A percentile compares a stretch with the other conserved stretches of the same genome.
Evolutionary conservation across 2,888 invertebrate genomes (phyloP).

Genomic region (Standfussiana lucernea): DNA sequence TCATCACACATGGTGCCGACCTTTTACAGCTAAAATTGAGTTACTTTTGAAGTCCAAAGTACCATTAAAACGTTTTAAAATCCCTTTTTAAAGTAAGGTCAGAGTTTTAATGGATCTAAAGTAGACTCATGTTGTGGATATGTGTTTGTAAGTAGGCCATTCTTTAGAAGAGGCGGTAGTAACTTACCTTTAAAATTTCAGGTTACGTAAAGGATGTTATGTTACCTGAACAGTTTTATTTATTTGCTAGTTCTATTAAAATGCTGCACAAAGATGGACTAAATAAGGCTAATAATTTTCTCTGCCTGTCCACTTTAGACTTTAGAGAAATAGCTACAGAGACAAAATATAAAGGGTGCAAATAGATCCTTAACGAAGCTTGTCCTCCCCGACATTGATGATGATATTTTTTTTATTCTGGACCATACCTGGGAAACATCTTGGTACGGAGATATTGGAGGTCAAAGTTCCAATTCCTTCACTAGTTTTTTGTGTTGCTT

Average conservation of each 20-base stretch:
- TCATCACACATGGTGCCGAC: conserved; percentile 52
- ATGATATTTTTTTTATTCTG: too few relatives aligned
- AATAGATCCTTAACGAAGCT: too few relatives aligned
- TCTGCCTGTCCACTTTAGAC: too few relatives aligned
- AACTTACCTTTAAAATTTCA: conserved; percentile 29
- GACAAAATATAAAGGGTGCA: not conserved
- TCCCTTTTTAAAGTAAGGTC: conserved; percentile 65
- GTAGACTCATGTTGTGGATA: conserved; percentile 38
- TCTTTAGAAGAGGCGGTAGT: conserved; percentile 1
- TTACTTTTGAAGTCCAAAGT: conserved; percentile 64
- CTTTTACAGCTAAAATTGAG: conserved; percentile 58
- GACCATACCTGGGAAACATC: too few relatives aligned
- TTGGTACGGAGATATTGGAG: too few relatives aligned
- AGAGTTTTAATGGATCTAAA: conserved; percentile 60
- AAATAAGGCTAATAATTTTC: not conserved
- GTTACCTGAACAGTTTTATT: not conserved
- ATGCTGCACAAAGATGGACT: not conserved
- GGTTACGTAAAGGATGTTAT: not conserved
- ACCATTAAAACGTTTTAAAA: conserved; percentile 63
- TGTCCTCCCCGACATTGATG: too few relatives aligned
- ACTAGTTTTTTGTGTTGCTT: too few relatives aligned
- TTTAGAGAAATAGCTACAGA: not conserved
- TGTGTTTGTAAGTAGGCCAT: conserved; percentile 24
- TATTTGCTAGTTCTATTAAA: not conserved
- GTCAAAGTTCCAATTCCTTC: too few relatives aligned